phyloP scores from a whole-genome alignment of 2,888 invertebrate species.

The Dendrolimus houi region DNA sequence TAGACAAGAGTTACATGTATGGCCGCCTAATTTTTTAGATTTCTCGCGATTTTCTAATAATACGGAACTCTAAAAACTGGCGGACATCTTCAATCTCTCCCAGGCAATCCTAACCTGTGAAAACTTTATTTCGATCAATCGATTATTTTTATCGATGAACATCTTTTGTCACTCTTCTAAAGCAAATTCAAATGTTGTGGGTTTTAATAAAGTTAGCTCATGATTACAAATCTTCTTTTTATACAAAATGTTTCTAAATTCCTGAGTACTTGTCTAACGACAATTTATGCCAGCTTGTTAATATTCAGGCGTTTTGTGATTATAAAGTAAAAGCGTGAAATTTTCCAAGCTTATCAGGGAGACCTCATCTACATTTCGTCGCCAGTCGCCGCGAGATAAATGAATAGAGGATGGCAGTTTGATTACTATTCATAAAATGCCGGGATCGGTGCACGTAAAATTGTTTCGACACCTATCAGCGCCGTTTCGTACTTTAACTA shows the following conservation, averaged over 20 bases:
- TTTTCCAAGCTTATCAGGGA: conserved; percentile 46
- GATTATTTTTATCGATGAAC: too few relatives aligned
- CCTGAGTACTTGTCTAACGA: conserved; percentile 7
- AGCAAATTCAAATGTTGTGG: conserved; percentile 13
- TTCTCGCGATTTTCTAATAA: too few relatives aligned
- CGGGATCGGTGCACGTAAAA: conserved; percentile 40
- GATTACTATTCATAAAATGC: conserved; percentile 63
- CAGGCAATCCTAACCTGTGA: too few relatives aligned
- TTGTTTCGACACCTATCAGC: conserved; percentile 30
- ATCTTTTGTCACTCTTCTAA: too few relatives aligned
- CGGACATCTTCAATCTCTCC: too few relatives aligned
- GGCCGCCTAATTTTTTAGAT: too few relatives aligned
- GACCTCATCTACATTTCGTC: conserved; percentile 59
- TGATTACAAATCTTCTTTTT: conserved; percentile 10
- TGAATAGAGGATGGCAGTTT: conserved; percentile 45
- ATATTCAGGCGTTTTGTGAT: conserved; percentile 28
- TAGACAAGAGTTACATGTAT: too few relatives aligned
- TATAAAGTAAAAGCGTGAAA: conserved; percentile 45
- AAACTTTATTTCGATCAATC: too few relatives aligned
- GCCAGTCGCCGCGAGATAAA: conserved; percentile 46
- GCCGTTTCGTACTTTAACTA: background rate
- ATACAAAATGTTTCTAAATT: conserved; percentile 5
- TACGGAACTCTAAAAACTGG: too few relatives aligned
- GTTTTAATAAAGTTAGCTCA: conserved; percentile 14
- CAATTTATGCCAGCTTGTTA: conserved; percentile 18